A percentile compares a stretch with the other conserved stretches of the same genome.
Conservation (phyloP, 2,113 vertebrate genomes). For the Grammomys surdaster region DNA sequence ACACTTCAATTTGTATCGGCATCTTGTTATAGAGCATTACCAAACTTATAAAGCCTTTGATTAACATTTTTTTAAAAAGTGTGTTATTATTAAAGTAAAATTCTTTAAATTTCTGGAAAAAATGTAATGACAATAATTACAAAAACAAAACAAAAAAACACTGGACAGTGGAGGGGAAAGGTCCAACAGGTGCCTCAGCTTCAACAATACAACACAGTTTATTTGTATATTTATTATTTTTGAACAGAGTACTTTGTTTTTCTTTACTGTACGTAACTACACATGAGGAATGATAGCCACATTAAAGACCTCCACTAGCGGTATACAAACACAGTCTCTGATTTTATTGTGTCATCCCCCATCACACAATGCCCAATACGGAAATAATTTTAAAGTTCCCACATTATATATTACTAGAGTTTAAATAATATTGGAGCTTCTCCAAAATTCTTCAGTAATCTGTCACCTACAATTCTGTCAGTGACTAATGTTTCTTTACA, state of each 20-base stretch:
- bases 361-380: not conserved
- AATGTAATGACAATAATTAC: too few species aligned
- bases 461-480: not conserved
- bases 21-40: too few species aligned
- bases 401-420: conserved; percentile 14
- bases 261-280: not conserved
- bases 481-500: not conserved
- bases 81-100: too few species aligned
- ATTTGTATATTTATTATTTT: conserved; percentile 1
- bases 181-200: not conserved
- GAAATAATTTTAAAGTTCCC: conserved; percentile 8
- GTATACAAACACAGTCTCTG: not conserved
- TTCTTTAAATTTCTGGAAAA: too few species aligned
- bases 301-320: not conserved
- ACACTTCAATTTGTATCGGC: too few species aligned
- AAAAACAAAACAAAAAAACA: not conserved
- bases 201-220: not conserved
- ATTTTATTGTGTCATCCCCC: not conserved
- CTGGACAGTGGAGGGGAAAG: not conserved
- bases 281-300: not conserved
- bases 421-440: not conserved
- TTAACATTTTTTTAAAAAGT: too few species aligned
- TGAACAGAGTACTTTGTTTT: not conserved
- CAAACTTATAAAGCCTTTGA: too few species aligned
- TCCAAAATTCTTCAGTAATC: not conserved